phyloP scores from a whole-genome alignment of 2,888 invertebrate species.

The Dascillus cervinus region DNA sequence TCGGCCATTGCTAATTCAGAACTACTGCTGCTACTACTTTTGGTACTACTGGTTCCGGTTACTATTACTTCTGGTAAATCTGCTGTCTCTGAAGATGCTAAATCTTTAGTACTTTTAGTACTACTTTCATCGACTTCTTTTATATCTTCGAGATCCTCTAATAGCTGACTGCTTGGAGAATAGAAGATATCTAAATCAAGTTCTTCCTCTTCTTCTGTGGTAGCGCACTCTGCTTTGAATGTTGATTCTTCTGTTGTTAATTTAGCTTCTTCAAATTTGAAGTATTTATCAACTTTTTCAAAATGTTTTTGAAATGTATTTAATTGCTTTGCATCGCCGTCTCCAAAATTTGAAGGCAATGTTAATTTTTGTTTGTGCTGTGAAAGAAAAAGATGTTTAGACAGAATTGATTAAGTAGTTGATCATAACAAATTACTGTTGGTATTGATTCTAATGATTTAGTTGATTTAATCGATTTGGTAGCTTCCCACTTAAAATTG shows the following conservation, averaged over 20 bases:
- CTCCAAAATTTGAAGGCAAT: background rate
- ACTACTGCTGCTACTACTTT: slow-evolving; percentile 2
- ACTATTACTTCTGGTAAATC: no score
- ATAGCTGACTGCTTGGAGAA: slow-evolving; percentile 22
- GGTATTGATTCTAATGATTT: slow-evolving; percentile 7
- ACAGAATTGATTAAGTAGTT: no score
- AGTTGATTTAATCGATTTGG: slow-evolving; percentile 2
- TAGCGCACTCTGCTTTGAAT: no score
- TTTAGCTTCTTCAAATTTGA: slow-evolving; percentile 6
- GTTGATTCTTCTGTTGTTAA: slow-evolving; percentile 8
- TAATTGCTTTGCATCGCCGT: no score
- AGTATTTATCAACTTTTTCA: slow-evolving; percentile 11
- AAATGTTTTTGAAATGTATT: no score
- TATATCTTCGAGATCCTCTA: slow-evolving; percentile 12
- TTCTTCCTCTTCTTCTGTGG: slow-evolving; percentile 15
- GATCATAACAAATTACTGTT: no score
- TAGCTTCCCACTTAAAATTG: slow-evolving; percentile 2
- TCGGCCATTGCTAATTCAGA: slow-evolving; percentile 16
- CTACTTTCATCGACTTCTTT: slow-evolving; percentile 16
- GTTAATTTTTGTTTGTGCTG: no score
- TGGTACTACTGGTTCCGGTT: slow-evolving; percentile 6
- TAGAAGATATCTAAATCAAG: slow-evolving; percentile 22
- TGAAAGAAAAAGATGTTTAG: no score
- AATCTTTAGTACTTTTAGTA: no score
- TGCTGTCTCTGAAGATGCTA: no score